Base-by-base conservation (phyloP, 2,797 vertebrate genomes). In the Falco columbarius region DNA sequence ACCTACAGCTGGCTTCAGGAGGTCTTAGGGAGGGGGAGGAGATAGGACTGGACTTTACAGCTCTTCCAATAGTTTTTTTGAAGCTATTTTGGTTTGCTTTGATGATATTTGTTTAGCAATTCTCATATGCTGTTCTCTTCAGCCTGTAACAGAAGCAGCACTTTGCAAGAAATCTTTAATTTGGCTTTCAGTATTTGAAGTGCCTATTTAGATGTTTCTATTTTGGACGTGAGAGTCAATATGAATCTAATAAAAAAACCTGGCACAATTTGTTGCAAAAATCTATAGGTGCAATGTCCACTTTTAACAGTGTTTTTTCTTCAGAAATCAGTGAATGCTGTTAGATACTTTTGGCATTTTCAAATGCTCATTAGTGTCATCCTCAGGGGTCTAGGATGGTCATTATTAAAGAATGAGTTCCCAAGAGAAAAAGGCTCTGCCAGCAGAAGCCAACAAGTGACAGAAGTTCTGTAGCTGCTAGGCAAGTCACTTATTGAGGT, bases 341-440 rank as follows among this genome's bases (percentile, higher is more conserved):
- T 94, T 94, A 94, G 92, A 72, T 95, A 94, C 79, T 94, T 96
- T 89, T 97, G 97, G 95, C 97, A 98, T 98, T 98, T 98, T 98
- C 97, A 97, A 95, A 98, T 95, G 96, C 98, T 98, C 97, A 98
- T 98, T 98, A 98, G 95, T 93, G 93, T 86, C 96, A 87, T 96
- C 97, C 97, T 97, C 95, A 93, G 90, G 95, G 96, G 95, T 90
- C 96, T 95, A 59, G 91, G 93, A 95, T 4, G 95, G 95, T 94
- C 93, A 97, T 98, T 98, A 98, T 98, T 97, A 97, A 97, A 96
- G 94, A 95, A 97, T 81, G 91, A 96, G 89, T 71, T 95, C 95
- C 95, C 95, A 5, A 23, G 96, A 93, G 96, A 85, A 96, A 94
- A 95, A 94, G 95, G 86, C 86, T 95, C 95, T 96, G 95, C 89